A percentile compares a stretch with the other conserved stretches of the same genome.
These are phyloP conservation scores for Thrips palmi DNA, from an alignment of 1,140 invertebrate genomes.

Conservation along the genomic window DNA sequence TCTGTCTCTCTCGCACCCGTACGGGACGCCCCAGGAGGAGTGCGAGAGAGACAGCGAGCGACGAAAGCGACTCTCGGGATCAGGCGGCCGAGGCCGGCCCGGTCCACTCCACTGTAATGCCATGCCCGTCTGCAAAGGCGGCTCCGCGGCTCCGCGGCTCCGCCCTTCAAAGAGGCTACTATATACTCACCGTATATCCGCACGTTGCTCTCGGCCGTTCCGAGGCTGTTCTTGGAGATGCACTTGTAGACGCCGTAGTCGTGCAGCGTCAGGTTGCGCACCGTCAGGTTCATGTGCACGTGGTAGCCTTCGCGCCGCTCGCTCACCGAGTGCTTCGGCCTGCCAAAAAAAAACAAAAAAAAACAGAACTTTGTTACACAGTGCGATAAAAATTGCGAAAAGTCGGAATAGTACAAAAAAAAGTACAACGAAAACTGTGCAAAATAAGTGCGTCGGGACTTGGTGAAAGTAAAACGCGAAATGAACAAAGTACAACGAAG, in stretches of 20 bases:
- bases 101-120: too few relatives aligned
- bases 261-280: constrained; percentile 51
- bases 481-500: too few relatives aligned
- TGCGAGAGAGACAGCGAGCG: too few relatives aligned
- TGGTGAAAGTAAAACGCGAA: not conserved
- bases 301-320: constrained; percentile 56
- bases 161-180: too few relatives aligned
- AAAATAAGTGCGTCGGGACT: not conserved
- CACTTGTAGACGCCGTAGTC: constrained; percentile 78
- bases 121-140: too few relatives aligned
- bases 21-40: too few relatives aligned
- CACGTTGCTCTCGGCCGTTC: constrained; percentile 75
- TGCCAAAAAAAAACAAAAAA: constrained; percentile 20
- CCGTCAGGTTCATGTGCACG: constrained; percentile 63
- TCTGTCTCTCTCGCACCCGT: too few relatives aligned
- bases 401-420: too few relatives aligned
- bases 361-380: not conserved
- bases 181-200: constrained; percentile 65
- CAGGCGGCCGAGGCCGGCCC: too few relatives aligned
- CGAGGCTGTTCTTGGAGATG: constrained; percentile 78
- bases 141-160: too few relatives aligned
- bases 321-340: constrained; percentile 71
- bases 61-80: too few relatives aligned
- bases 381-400: constrained; percentile 1
- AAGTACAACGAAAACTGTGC: too few relatives aligned